Evolutionary conservation across 2,797 vertebrate species (phyloP).

Genomic region (Rhinogobio ventralis): DNA sequence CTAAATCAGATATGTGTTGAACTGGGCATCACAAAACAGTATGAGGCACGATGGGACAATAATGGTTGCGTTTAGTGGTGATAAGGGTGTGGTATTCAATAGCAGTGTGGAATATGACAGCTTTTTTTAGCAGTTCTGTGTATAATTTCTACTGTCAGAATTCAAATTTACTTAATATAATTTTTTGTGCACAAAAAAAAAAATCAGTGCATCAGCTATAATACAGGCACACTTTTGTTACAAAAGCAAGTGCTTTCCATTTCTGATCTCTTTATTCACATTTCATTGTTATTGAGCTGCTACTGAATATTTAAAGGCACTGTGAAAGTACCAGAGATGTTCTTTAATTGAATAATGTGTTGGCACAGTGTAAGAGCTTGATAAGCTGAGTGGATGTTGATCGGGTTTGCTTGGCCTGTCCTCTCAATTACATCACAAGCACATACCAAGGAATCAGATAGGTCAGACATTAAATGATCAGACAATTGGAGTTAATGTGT

Average conservation of each 20-base stretch:
- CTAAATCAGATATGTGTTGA: background rate
- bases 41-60: background rate
- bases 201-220: background rate
- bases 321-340: background rate
- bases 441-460: conserved; percentile 21
- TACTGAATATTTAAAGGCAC: background rate
- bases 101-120: conserved; percentile 19
- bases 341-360: conserved; percentile 24
- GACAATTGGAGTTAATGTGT: conserved; percentile 31
- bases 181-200: background rate
- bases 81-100: conserved; percentile 26
- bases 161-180: background rate
- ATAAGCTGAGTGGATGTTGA: conserved; percentile 43
- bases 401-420: conserved; percentile 47
- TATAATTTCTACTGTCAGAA: background rate
- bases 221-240: background rate
- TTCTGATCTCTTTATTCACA: conserved; percentile 8
- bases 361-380: background rate
- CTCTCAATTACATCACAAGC: conserved; percentile 48
- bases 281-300: background rate
- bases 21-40: background rate
- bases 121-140: background rate
- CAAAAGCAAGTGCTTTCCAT: background rate
- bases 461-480: conserved; percentile 29
- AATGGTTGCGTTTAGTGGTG: background rate